Evolutionary conservation across 2,113 vertebrate species (phyloP), one percentile per base, ranked within the genome.

Genomic region (Dicentrarchus labrax): DNA sequence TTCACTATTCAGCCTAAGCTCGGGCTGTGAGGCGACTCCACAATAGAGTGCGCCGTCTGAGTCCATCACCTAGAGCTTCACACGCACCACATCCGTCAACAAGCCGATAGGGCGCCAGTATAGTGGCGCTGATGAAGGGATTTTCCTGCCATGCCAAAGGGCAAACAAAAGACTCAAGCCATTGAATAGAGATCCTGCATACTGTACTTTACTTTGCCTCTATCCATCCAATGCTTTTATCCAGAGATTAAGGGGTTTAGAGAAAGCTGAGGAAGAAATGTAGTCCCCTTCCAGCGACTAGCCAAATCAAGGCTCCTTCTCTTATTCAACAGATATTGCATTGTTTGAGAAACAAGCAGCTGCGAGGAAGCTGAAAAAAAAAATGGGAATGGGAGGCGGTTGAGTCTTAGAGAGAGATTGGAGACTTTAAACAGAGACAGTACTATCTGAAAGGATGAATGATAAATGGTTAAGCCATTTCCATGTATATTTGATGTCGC

Each of bases 341-440:
- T 89, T 92, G 92, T 92, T 92, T 86, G 75, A 91, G 78, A 84
- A 92, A 92, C 84, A 89, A 84, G 79, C 80, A 80, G 90, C 89
- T 82, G 77, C 2, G 9, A 80, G 83, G 71, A 76, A 78, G 51
- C 51, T 62, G 24, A 30, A 50, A 61, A 41, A 43, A 56, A 43
- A 83, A 62, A 21, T 5, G 2, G 19, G 7, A 73, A 17, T 21
- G 41, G 43, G 70, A 38, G 82, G 64, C 36, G 16, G 57, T 22
- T 8, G 60, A 64, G 60, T 47, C 66, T 78, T 54, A 62, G 68
- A 72, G 66, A 80, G 74, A 64, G 75, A 80, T 51, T 6, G 47
- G 45, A 73, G 75, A 76, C 78, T 83, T 64, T 71, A 66, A 79
- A 74, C 77, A 72, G 73, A 79, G 51, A 38, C 70, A 5, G 53